Evolutionary conservation across 2,888 invertebrate species (phyloP), one percentile per base, ranked within the genome.

Genomic region (Drosophila pullipes): DNA sequence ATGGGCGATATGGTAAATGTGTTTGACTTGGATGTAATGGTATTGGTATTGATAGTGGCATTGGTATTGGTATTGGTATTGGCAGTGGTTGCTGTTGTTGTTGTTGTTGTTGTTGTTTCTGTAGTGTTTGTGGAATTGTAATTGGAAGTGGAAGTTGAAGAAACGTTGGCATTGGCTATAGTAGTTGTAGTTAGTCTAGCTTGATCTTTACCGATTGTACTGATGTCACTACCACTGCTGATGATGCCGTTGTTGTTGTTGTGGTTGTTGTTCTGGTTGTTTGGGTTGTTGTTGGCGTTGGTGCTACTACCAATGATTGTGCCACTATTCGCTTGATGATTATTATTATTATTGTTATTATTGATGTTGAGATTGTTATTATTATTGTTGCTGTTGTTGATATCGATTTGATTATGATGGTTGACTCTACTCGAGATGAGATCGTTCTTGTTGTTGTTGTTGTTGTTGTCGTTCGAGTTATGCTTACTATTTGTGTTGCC

Each of bases 201-300:
- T 85, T 85, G 89, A 91, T 92, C 90, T 91, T 93, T 93, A 93
- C 93, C 93, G 91, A 93, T 93, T 92, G 93, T 87, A 90, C 89
- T 89, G 89, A 87, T 91, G 83, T 89, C 90, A 88, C 91, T 87
- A 86, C 91, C 90, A 89, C 90, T 86, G 82, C 89, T 90, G 89
- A 90, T 90, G 91, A 90, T 88, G 91, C 92, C 92, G 90, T 82
- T 90, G 91, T 81, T 31, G 31, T 82, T 90, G 91, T 79, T 79
- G n/a, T 60, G 25, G 60, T 80, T 74, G 62, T 61, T 71, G 55
- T 66, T 73, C 53, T 69, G 68, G 74, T 81, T 86, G 68, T 77
- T 71, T 52, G 57, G 58, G 44, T 76, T 79, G 69, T 70, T 71
- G 58, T 92, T 92, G 91, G 87, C 83, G 85, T 88, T 91, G 88